Evolutionary conservation across 2,113 vertebrate species (phyloP), one percentile per base, ranked within the genome.

Genomic region (Morone saxatilis): DNA sequence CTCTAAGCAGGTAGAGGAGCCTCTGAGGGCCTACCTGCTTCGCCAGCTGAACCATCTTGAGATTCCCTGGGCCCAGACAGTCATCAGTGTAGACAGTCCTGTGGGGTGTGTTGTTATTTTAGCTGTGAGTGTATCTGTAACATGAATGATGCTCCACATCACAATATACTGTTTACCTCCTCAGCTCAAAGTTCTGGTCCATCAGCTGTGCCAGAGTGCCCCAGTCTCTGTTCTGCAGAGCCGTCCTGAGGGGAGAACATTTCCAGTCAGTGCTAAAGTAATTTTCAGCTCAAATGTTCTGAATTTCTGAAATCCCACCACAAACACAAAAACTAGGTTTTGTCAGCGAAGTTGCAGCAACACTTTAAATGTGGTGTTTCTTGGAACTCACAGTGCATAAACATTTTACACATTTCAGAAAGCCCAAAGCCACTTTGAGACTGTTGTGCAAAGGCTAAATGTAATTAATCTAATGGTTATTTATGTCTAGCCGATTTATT

Each of bases 141-240:
- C 6, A 25, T 5, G 22, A 45, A 38, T 1, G 31, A 41, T 0
- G 31, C 7, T 10, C 47, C 36, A 51, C 60, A 45, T 31, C 17
- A 4, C 61, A 63, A 67, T 7, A 11, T 22, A 47, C 2, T 1
- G 25, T 31, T 88, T 80, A 96, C 96, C 96, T 93, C 56, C 96
- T 85, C 71, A 96, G 88, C 63, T 96, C 95, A 76, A 97, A 95
- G 92, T 97, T 97, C 87, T 93, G 85, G 85, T 96, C 94, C 96
- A 97, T 96, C 60, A 96, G 89, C 5, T 96, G 91, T 3, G 95
- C 93, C 78, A 97, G 86, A 16, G 60, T 53, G 50, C 25, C 59
- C 96, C 96, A 97, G 89, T 96, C 94, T 45, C 83, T 81, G 25
- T 83, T 70, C 80, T 93, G 80, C 1, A 96, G 74, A 12, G 94